Evolutionary conservation across 2,797 vertebrate species (phyloP).

Genomic region (Lepilemur septentrionalis): DNA sequence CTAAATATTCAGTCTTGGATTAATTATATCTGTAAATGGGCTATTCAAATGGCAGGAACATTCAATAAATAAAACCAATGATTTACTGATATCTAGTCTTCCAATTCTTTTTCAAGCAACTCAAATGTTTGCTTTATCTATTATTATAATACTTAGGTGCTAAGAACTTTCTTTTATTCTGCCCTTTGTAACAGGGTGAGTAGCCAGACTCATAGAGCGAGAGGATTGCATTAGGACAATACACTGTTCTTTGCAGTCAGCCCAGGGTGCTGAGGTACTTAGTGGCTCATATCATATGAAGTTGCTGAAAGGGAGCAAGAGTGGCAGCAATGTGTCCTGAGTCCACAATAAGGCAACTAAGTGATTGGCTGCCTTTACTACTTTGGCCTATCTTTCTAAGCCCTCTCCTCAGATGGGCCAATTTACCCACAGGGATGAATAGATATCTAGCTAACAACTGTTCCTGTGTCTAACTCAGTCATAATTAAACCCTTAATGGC

Average conservation of each 20-base stretch:
- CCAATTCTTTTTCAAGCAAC: background rate
- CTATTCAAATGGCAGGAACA: slow-evolving; percentile 42
- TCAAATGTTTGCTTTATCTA: background rate
- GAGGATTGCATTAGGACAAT: background rate
- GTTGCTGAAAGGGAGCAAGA: background rate
- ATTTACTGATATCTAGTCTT: slow-evolving; percentile 25
- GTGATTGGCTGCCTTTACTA: background rate
- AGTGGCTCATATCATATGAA: background rate
- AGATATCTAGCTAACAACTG: slow-evolving; percentile 64
- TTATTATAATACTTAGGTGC: background rate
- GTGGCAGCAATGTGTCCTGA: background rate
- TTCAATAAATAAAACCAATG: slow-evolving; percentile 35
- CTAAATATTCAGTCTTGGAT: slow-evolving; percentile 41
- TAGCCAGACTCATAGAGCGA: background rate
- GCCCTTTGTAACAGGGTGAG: background rate
- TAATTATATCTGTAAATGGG: slow-evolving; percentile 41
- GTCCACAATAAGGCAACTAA: background rate
- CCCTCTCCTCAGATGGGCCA: background rate
- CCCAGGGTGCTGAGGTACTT: background rate
- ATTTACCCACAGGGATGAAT: slow-evolving; percentile 47
- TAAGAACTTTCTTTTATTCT: background rate
- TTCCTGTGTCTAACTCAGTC: slow-evolving; percentile 64
- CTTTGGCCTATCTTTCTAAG: background rate
- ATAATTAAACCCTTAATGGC: slow-evolving; percentile 75
- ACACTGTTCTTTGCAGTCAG: background rate